These are phyloP conservation scores for Ciconia maguari DNA, from an alignment of 2,113 vertebrate genomes.

Conservation along the genomic window DNA sequence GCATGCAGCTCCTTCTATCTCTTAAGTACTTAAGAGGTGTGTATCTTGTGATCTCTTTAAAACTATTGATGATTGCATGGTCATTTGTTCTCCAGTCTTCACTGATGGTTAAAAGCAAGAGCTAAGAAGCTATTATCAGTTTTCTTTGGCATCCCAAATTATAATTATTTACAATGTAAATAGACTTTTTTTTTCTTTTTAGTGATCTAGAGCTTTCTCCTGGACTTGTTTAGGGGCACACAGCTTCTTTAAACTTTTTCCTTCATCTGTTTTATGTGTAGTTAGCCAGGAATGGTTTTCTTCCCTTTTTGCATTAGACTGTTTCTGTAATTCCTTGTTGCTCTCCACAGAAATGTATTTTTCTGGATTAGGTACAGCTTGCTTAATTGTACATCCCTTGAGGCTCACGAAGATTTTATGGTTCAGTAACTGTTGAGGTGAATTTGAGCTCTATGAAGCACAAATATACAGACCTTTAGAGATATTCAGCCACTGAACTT, in stretches of 20 bases:
- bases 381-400: neutral
- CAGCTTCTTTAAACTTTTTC: neutral
- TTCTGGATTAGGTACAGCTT: neutral
- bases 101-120: neutral
- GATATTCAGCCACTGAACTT: neutral
- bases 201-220: neutral
- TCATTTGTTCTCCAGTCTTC: neutral
- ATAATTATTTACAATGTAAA: neutral
- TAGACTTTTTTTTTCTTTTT: neutral
- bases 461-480: neutral
- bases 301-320: neutral
- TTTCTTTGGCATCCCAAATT: neutral
- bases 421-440: neutral
- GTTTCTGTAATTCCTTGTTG: neutral
- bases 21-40: neutral
- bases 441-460: neutral
- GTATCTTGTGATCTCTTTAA: neutral
- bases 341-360: neutral
- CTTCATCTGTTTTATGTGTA: neutral
- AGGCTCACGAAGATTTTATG: neutral
- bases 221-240: neutral
- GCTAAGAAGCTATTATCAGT: neutral
- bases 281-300: neutral
- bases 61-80: neutral
- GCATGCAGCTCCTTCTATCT: neutral